These are phyloP conservation scores for Tridacna gigas DNA, from an alignment of 2,888 invertebrate species.

Conservation along the genomic window DNA sequence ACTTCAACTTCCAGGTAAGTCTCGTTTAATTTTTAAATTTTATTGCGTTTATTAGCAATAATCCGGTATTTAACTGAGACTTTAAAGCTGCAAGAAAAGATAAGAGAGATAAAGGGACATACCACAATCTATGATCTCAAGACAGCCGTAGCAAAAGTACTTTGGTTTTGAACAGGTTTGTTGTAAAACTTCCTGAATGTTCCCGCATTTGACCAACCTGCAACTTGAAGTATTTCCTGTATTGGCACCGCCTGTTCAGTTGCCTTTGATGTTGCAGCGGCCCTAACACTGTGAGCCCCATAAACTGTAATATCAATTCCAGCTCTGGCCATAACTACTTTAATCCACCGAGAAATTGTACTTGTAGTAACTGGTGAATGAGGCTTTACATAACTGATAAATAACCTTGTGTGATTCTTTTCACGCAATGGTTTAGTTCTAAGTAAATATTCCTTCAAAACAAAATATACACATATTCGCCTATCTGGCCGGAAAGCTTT, in stretches of 20 bases:
- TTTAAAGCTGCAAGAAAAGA: too few species aligned
- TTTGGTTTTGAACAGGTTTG: too few species aligned
- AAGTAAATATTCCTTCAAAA: slow-evolving; percentile 43
- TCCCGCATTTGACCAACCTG: slow-evolving; percentile 37
- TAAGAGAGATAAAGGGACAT: too few species aligned
- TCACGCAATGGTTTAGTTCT: slow-evolving; percentile 33
- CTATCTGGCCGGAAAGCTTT: slow-evolving; percentile 40
- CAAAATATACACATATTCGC: slow-evolving; percentile 33
- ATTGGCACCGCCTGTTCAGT: slow-evolving; percentile 18
- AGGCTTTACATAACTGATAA: slow-evolving; percentile 54
- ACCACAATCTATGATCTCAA: too few species aligned
- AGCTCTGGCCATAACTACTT: slow-evolving; percentile 38
- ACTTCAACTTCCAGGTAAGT: too few species aligned
- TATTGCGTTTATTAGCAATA: too few species aligned
- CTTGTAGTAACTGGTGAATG: slow-evolving; percentile 47
- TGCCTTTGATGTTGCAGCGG: slow-evolving; percentile 38
- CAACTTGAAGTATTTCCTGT: too few species aligned
- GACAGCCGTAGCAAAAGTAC: too few species aligned
- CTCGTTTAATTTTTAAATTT: too few species aligned
- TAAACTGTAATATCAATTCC: slow-evolving; percentile 33
- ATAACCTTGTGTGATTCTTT: slow-evolving; percentile 9
- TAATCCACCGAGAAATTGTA: slow-evolving; percentile 41
- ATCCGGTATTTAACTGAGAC: too few species aligned
- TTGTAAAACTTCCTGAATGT: slow-evolving; percentile 41
- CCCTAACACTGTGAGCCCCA: slow-evolving; percentile 38